These are phyloP conservation scores for Trachurus trachurus DNA, from an alignment of 2,797 vertebrate species.

Conservation along the genomic window DNA sequence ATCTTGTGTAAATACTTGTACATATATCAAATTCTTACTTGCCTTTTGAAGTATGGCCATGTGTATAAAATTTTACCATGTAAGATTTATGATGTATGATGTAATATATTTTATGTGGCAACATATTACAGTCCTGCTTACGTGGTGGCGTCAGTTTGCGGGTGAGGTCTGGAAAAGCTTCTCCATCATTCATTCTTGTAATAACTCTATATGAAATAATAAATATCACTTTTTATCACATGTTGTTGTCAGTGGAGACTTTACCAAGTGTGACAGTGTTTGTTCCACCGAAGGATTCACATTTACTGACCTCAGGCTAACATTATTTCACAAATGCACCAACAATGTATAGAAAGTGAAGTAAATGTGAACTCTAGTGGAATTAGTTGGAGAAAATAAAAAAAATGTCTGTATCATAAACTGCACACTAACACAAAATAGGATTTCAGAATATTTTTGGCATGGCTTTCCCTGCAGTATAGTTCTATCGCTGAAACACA, in stretches of 20 bases:
- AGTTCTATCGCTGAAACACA: background rate
- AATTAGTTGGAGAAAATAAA: background rate
- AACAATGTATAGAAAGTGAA: background rate
- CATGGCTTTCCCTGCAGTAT: background rate
- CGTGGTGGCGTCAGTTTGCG: slow-evolving; percentile 33
- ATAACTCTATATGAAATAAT: slow-evolving; percentile 77
- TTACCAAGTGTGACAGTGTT: background rate
- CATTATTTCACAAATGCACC: background rate
- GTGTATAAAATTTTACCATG: slow-evolving; percentile 80
- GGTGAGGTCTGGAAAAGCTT: slow-evolving; percentile 39
- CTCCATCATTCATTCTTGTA: slow-evolving; percentile 54
- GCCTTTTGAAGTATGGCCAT: slow-evolving; percentile 64
- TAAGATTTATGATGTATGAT: slow-evolving; percentile 92
- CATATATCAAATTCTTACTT: slow-evolving; percentile 69
- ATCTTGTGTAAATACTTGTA: slow-evolving; percentile 80
- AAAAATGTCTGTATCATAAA: background rate
- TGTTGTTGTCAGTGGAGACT: slow-evolving; percentile 36
- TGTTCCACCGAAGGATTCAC: background rate
- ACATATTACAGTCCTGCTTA: slow-evolving; percentile 47
- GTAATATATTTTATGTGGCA: slow-evolving; percentile 90
- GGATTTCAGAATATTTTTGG: background rate
- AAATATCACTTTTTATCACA: slow-evolving; percentile 67
- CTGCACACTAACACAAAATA: background rate
- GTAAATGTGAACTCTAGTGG: background rate
- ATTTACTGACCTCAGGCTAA: background rate